phyloP scores from a whole-genome alignment of 2,797 vertebrate species.

The Glyptemys insculpta region DNA sequence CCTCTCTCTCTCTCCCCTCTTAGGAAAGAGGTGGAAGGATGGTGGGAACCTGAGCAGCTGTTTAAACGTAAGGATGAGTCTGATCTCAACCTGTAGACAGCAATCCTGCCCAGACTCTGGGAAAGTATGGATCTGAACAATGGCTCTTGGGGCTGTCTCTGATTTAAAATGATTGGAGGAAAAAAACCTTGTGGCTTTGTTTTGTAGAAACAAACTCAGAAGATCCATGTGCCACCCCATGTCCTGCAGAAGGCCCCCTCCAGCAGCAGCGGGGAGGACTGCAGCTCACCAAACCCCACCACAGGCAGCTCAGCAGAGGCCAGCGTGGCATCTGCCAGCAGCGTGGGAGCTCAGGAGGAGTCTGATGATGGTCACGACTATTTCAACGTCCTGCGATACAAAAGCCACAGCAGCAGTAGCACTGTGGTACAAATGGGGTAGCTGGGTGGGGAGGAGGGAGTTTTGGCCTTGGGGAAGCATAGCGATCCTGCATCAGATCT shows the following conservation, averaged over 20 bases:
- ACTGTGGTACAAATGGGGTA: not conserved
- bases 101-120: not conserved
- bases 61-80: not conserved
- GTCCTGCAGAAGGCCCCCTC: not conserved
- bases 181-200: not conserved
- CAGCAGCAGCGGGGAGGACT: not conserved
- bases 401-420: not conserved
- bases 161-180: not conserved
- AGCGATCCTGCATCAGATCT: not conserved
- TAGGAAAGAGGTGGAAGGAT: not conserved
- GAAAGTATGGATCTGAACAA: not conserved
- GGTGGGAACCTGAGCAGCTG: not conserved
- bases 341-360: not conserved
- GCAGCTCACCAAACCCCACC: not conserved
- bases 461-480: not conserved
- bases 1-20: not conserved
- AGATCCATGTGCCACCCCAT: not conserved
- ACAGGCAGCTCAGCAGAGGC: not conserved
- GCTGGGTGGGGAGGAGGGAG: not conserved
- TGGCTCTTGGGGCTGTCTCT: not conserved
- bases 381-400: not conserved
- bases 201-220: not conserved
- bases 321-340: accelerated
- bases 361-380: not conserved
- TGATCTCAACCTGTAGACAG: not conserved